Conservation (phyloP, 2,888 invertebrate genomes). For the Epistrophe grossulariae region DNA sequence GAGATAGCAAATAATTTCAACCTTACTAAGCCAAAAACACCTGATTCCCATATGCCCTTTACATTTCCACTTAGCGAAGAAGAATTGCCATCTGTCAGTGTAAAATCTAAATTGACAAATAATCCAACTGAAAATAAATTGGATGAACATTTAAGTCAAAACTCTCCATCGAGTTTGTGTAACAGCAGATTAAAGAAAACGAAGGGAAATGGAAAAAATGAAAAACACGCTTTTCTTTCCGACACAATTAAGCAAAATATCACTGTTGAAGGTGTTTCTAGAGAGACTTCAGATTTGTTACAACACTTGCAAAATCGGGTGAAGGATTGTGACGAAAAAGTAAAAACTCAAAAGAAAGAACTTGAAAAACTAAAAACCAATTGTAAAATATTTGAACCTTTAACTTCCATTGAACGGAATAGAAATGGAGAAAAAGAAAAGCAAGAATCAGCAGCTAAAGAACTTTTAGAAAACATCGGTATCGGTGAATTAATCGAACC, state of each 20-base stretch:
- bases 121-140: background rate
- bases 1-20: background rate
- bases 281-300: slow-evolving; percentile 15
- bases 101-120: background rate
- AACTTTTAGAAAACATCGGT: background rate
- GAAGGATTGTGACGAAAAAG: slow-evolving; percentile 42
- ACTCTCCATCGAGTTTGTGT: background rate
- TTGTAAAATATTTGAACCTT: background rate
- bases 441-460: background rate
- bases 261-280: background rate
- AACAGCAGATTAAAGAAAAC: background rate
- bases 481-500: background rate
- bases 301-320: slow-evolving; percentile 34
- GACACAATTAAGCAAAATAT: background rate
- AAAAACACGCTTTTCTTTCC: background rate
- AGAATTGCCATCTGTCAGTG: background rate
- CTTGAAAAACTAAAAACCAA: background rate
- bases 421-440: background rate
- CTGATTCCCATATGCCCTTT: background rate
- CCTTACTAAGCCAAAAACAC: background rate
- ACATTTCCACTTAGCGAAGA: background rate
- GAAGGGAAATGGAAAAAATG: background rate
- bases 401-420: background rate
- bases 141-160: background rate
- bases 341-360: slow-evolving; percentile 1